These are phyloP conservation scores for Brienomyrus brachyistius DNA, from an alignment of 2,113 vertebrate genomes.

Conservation along the genomic window DNA sequence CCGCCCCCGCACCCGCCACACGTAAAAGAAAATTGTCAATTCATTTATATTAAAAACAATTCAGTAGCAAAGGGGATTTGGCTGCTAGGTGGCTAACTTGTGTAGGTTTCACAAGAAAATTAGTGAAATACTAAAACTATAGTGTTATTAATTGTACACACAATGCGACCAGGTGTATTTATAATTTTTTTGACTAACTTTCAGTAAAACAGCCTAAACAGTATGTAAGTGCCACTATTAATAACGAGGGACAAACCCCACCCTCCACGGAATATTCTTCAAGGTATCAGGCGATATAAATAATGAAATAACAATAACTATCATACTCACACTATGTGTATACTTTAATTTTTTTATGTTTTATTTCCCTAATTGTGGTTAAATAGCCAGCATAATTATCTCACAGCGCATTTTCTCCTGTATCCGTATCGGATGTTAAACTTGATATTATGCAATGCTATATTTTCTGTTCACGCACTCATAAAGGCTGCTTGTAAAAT, in stretches of 20 bases:
- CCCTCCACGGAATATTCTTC: not conserved
- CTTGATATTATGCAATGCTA: not conserved
- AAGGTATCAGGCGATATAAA: not conserved
- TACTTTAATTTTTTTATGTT: not conserved
- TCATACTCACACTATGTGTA: not conserved
- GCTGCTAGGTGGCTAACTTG: not conserved
- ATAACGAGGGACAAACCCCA: not conserved
- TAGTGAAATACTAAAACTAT: not conserved
- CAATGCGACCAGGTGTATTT: not conserved
- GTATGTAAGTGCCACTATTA: not conserved
- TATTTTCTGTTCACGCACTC: not conserved
- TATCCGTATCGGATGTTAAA: not conserved
- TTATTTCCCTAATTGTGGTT: not conserved
- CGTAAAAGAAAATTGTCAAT: not conserved
- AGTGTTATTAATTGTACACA: not conserved
- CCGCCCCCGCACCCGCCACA: too few species aligned
- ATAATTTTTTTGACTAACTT: not conserved
- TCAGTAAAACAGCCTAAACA: not conserved
- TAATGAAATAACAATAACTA: not conserved
- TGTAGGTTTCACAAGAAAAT: not conserved
- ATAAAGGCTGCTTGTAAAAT: not conserved
- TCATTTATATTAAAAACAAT: not conserved
- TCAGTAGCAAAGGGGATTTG: not conserved
- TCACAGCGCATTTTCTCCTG: not conserved
- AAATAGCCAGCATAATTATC: not conserved